These are phyloP conservation scores for Silurus aristotelis DNA, from an alignment of 2,797 vertebrate species.

Conservation along the genomic window DNA sequence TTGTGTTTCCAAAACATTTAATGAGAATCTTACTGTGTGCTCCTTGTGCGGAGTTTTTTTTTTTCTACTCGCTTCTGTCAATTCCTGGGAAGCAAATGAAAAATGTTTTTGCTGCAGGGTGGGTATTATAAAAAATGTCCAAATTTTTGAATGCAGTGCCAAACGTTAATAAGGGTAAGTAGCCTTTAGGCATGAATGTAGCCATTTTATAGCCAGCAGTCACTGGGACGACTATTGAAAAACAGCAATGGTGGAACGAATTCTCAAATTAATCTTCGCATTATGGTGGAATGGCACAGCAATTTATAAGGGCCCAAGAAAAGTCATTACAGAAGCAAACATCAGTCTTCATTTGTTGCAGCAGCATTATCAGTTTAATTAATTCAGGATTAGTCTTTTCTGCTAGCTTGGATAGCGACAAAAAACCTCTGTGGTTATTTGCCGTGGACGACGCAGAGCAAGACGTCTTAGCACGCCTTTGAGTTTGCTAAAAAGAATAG, in stretches of 20 bases:
- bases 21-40: constrained; percentile 41
- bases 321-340: constrained; percentile 46
- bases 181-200: constrained; percentile 39
- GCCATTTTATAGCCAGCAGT: constrained; percentile 35
- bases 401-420: constrained; percentile 34
- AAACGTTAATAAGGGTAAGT: constrained; percentile 40
- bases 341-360: constrained; percentile 49
- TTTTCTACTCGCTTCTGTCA: neutral
- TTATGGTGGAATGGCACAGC: constrained; percentile 41
- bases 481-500: constrained; percentile 56
- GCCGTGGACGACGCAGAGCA: constrained; percentile 26
- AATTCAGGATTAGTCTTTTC: constrained; percentile 53
- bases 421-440: constrained; percentile 39
- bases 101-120: constrained; percentile 20
- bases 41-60: constrained; percentile 30
- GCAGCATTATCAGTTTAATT: constrained; percentile 51
- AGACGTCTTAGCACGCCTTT: constrained; percentile 42
- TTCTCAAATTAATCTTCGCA: constrained; percentile 52
- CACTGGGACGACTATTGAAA: constrained; percentile 32
- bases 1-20: constrained; percentile 49
- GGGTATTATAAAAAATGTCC: constrained; percentile 34
- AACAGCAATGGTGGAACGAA: constrained; percentile 46
- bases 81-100: constrained; percentile 39
- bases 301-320: constrained; percentile 44
- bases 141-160: constrained; percentile 32